phyloP scores from a whole-genome alignment of 1,140 invertebrate genomes.

The Lordiphosa stackelbergi region DNA sequence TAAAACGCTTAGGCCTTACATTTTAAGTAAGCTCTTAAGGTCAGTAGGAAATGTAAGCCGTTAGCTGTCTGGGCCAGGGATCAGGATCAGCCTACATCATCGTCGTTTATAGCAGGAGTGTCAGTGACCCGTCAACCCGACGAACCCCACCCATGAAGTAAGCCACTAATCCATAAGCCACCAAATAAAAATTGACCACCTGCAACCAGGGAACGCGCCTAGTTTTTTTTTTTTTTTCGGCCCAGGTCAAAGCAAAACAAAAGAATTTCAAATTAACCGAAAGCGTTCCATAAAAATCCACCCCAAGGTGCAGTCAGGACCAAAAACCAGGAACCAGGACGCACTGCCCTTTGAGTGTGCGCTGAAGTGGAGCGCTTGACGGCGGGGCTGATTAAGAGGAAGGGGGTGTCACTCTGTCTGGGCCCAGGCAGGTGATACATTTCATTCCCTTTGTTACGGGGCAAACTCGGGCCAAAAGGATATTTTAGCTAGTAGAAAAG shows the following conservation, averaged over 20 bases:
- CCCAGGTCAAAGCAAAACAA: conserved; percentile 52
- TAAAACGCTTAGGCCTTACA: conserved; percentile 55
- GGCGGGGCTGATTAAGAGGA: conserved; percentile 5
- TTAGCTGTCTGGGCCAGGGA: conserved; percentile 40
- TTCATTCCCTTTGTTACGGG: conserved; percentile 29
- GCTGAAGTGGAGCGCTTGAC: conserved; percentile 62
- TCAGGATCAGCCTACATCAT: conserved; percentile 15
- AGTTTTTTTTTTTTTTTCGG: conserved; percentile 35
- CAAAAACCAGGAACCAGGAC: conserved; percentile 28
- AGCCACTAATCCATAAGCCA: conserved; percentile 58
- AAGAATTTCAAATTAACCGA: conserved; percentile 70
- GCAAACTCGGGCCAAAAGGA: conserved; percentile 18
- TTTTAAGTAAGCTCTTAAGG: conserved; percentile 30
- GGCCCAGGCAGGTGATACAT: conserved; percentile 31
- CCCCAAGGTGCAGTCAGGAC: conserved; percentile 31
- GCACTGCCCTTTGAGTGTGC: conserved; percentile 46
- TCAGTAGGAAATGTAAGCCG: too few relatives aligned
- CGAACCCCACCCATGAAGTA: conserved; percentile 8
- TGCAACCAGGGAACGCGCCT: conserved; percentile 52
- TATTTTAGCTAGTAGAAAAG: conserved; percentile 18
- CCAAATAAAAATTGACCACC: conserved; percentile 42
- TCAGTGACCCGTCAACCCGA: conserved; percentile 37
- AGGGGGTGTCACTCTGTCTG: conserved; percentile 3
- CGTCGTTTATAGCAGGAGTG: conserved; percentile 14
- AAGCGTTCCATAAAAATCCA: conserved; percentile 69